phyloP scores from a whole-genome alignment of 2,113 vertebrate species.

The Petrocephalus zakoni region DNA sequence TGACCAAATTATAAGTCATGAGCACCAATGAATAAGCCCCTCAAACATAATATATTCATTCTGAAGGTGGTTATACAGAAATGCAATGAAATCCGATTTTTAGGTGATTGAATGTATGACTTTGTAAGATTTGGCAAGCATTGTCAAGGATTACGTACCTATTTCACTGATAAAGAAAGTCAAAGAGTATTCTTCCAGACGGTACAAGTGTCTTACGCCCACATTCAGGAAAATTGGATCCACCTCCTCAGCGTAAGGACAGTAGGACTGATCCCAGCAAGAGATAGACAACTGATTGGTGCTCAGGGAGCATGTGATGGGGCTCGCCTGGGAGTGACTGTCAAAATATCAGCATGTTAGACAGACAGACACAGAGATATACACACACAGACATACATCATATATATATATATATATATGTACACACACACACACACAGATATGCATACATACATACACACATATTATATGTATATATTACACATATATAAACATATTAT shows the following conservation, averaged over 20 bases:
- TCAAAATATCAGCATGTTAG: background rate
- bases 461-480: background rate
- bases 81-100: background rate
- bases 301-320: slow-evolving; percentile 35
- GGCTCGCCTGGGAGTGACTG: slow-evolving; percentile 25
- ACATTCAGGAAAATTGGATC: slow-evolving; percentile 32
- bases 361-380: background rate
- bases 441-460: too few relatives aligned
- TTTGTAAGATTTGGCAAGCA: background rate
- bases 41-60: background rate
- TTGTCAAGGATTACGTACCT: slow-evolving; percentile 19
- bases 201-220: slow-evolving; percentile 28
- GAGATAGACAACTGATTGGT: slow-evolving; percentile 20
- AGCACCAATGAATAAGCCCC: background rate
- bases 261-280: slow-evolving; percentile 34
- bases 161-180: slow-evolving; percentile 37
- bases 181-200: slow-evolving; percentile 30
- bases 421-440: too few relatives aligned
- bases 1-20: background rate
- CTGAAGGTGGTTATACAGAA: background rate
- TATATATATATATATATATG: background rate
- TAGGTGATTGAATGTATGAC: background rate
- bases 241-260: slow-evolving; percentile 35
- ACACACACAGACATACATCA: too few relatives aligned
- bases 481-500: background rate